A percentile compares a stretch with the other conserved stretches of the same genome.
Evolutionary conservation across 1,140 invertebrate species (phyloP).

Genomic region (Phymorhynchus buccinoides): DNA sequence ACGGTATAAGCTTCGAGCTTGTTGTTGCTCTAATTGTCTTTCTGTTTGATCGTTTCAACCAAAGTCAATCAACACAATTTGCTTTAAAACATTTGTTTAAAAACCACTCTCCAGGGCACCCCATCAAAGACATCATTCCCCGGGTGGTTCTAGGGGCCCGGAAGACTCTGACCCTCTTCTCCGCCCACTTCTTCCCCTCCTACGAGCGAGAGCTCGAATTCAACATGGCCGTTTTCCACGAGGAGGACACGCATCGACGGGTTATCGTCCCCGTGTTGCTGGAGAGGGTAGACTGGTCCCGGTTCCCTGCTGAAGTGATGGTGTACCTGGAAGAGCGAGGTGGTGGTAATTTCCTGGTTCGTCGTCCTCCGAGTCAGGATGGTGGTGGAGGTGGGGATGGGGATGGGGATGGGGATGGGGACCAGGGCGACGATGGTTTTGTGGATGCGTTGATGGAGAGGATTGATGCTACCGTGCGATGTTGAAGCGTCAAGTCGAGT

Average conservation of each 20-base stretch:
- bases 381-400: too few relatives aligned
- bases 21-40: too few relatives aligned
- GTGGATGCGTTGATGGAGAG: background rate
- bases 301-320: slow-evolving; percentile 6
- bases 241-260: background rate
- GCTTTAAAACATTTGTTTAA: too few relatives aligned
- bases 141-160: background rate
- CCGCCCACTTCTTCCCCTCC: background rate
- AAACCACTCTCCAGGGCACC: background rate
- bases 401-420: too few relatives aligned
- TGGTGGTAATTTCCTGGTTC: too few relatives aligned
- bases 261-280: slow-evolving; percentile 23
- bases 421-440: background rate
- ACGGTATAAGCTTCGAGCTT: too few relatives aligned
- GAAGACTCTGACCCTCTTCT: slow-evolving; percentile 9
- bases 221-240: slow-evolving; percentile 33
- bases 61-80: too few relatives aligned
- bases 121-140: slow-evolving; percentile 15
- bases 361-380: too few relatives aligned
- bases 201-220: slow-evolving; percentile 28
- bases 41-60: too few relatives aligned
- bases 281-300: background rate
- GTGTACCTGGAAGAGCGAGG: slow-evolving; percentile 24
- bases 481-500: background rate
- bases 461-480: background rate